Evolutionary conservation across 2,888 invertebrate genomes (phyloP).

Genomic region (Cosmia pyralina): DNA sequence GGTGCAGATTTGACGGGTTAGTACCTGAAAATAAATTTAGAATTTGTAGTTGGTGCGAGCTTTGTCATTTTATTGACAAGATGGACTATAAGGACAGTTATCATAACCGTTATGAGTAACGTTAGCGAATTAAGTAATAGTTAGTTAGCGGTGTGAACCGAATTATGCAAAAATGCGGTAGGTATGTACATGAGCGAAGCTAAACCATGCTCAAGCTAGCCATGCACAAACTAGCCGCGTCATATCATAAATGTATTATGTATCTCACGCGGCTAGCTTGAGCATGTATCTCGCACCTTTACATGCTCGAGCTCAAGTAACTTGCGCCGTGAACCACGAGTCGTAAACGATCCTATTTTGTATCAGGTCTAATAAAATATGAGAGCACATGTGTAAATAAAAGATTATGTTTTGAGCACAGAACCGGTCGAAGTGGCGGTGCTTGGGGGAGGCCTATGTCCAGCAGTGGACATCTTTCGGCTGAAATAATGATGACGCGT

Average conservation of each 20-base stretch:
- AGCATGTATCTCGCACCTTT: not conserved
- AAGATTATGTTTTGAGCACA: not conserved
- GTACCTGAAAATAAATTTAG: constrained; percentile 31
- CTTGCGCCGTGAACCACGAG: not conserved
- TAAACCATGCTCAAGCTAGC: too few relatives aligned
- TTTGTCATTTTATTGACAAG: not conserved
- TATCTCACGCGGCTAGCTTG: not conserved
- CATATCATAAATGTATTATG: too few relatives aligned
- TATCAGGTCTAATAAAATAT: not conserved
- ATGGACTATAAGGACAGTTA: not conserved
- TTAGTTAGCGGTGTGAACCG: too few relatives aligned
- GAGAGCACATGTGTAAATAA: too few relatives aligned
- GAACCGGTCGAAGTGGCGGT: too few relatives aligned
- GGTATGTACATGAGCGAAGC: too few relatives aligned
- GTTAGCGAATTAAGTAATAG: too few relatives aligned
- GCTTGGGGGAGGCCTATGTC: too few relatives aligned
- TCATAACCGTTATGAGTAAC: not conserved
- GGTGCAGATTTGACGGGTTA: not conserved
- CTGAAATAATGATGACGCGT: too few relatives aligned
- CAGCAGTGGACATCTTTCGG: too few relatives aligned
- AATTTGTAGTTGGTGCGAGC: not conserved
- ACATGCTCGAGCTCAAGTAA: not conserved
- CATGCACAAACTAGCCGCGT: too few relatives aligned
- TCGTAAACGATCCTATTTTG: not conserved
- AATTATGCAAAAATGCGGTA: too few relatives aligned